A percentile compares a stretch with the other conserved stretches of the same genome.
Evolutionary conservation across 1,140 invertebrate genomes (phyloP).

Genomic region (Hormaphis cornu): DNA sequence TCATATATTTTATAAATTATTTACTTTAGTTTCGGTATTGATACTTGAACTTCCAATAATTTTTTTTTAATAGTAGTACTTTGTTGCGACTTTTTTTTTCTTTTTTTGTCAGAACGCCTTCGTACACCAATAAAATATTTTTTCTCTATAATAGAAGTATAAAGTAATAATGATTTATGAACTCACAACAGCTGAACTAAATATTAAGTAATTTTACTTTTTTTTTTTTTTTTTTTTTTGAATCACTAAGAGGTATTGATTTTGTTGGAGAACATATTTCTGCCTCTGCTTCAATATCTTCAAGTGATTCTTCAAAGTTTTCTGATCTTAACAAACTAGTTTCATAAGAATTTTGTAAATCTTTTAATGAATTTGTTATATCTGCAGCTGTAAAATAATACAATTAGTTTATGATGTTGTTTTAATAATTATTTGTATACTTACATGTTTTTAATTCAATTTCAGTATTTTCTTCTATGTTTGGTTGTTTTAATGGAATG

Average conservation of each 20-base stretch:
- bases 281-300: slow-evolving; percentile 22
- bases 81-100: neutral
- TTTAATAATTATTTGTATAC: neutral
- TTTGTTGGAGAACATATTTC: slow-evolving; percentile 22
- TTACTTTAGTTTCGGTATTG: neutral
- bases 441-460: neutral
- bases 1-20: neutral
- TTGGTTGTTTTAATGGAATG: neutral
- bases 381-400: neutral
- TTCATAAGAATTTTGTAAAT: neutral
- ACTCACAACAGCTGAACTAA: neutral
- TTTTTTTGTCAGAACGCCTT: neutral
- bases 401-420: neutral
- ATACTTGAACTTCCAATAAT: slow-evolving; percentile 5
- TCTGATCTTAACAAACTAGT: neutral
- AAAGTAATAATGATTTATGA: neutral
- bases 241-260: neutral
- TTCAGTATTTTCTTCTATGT: neutral
- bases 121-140: neutral
- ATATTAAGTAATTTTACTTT: neutral
- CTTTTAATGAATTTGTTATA: neutral
- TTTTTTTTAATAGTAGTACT: slow-evolving; percentile 14
- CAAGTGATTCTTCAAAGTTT: slow-evolving; percentile 21
- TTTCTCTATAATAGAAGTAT: neutral
- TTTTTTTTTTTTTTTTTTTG: slow-evolving; percentile 7